These are phyloP conservation scores for Neopelma chrysocephalum DNA, from an alignment of 2,797 vertebrate species.

Conservation along the genomic window DNA sequence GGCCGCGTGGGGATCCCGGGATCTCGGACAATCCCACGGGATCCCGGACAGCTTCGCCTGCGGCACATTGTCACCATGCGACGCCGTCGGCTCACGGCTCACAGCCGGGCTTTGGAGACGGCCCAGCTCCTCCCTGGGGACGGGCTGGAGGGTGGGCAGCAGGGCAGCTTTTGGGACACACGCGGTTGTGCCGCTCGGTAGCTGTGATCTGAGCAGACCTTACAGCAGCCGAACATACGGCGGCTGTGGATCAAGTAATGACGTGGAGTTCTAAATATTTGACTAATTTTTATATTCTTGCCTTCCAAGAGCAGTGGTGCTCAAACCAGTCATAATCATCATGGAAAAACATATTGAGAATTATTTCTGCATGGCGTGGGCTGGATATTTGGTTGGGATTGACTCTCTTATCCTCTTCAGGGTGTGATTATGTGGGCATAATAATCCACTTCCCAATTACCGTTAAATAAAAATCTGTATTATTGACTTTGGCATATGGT, in stretches of 20 bases:
- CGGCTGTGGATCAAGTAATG: too few relatives aligned
- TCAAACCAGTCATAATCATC: neutral
- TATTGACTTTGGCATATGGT: neutral
- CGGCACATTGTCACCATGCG: neutral
- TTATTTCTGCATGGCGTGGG: neutral
- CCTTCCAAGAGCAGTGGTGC: neutral
- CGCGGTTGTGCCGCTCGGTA: rapidly evolving
- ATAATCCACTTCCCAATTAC: neutral
- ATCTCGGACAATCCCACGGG: too few relatives aligned
- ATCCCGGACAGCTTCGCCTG: neutral
- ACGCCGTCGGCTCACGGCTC: neutral
- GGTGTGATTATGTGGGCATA: too few relatives aligned
- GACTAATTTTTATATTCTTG: neutral
- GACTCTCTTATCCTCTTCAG: neutral
- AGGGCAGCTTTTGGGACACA: neutral
- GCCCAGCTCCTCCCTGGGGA: neutral
- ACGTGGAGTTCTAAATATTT: neutral
- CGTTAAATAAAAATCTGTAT: neutral
- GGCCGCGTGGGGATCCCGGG: rapidly evolving
- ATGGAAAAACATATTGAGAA: neutral
- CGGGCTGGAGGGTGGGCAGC: neutral
- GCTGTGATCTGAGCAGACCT: neutral
- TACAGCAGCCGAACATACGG: rapidly evolving
- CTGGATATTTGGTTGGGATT: neutral
- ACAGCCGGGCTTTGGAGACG: neutral